Conservation (phyloP, 2,797 vertebrate species). For the Fistularia tabacaria region DNA sequence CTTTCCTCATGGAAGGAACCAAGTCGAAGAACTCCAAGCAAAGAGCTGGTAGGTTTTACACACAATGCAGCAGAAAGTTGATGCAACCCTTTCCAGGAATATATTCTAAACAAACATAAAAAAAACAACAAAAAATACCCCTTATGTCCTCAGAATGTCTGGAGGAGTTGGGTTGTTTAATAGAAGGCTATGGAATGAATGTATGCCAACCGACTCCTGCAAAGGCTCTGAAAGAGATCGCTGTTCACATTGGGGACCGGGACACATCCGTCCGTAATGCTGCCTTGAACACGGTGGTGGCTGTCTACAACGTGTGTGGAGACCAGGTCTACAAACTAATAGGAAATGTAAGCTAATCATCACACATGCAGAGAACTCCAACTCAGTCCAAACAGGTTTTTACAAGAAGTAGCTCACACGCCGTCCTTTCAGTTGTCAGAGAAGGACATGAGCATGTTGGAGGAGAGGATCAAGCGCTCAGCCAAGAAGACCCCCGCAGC, state of each 20-base stretch:
- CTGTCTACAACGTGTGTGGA: conserved; percentile 91
- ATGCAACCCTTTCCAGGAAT: too few species aligned
- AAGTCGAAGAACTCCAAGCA: conserved; percentile 99
- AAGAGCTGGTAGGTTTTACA: conserved; percentile 80
- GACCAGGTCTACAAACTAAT: conserved; percentile 98
- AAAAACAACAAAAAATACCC: not conserved
- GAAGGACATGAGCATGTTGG: conserved; percentile 99
- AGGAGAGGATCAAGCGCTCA: conserved; percentile 94
- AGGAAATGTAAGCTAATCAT: conserved; percentile 82
- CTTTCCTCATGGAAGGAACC: conserved; percentile 95
- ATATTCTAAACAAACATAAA: too few species aligned
- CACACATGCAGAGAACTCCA: not conserved
- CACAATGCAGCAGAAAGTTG: not conserved
- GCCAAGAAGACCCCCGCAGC: conserved; percentile 85
- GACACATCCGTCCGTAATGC: conserved; percentile 96
- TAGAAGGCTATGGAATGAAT: conserved; percentile 82
- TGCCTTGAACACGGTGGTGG: conserved; percentile 93
- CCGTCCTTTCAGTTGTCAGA: conserved; percentile 83
- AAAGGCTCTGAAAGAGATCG: conserved; percentile 95
- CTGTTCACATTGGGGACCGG: conserved; percentile 90
- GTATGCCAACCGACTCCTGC: conserved; percentile 94
- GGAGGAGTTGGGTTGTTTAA: conserved; percentile 76
- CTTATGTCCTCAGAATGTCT: conserved; percentile 68
- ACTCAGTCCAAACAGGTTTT: not conserved
- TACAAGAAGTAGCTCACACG: not conserved